Percentiles rank a stretch among this genome's conserved stretches.
These are phyloP conservation scores for Tetragnatha versicolor DNA, from an alignment of 1,140 invertebrate species.

Conservation along the genomic window DNA sequence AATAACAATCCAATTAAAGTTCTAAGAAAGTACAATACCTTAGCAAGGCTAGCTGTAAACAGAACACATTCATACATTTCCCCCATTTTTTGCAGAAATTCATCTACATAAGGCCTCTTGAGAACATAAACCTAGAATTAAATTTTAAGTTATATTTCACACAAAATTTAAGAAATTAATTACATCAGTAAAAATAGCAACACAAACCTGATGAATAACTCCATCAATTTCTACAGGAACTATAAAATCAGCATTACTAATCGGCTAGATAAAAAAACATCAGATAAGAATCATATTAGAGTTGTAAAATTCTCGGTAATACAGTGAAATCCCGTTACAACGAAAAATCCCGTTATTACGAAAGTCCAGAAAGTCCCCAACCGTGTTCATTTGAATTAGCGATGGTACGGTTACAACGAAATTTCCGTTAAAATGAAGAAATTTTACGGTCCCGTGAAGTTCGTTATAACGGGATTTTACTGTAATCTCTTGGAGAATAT, in stretches of 20 bases:
- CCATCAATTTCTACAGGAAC: conserved; percentile 99
- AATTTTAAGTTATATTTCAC: not conserved
- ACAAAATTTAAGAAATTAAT: not conserved
- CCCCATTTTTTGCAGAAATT: conserved; percentile 97
- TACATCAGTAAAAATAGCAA: conserved; percentile 7
- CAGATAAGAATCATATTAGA: no score
- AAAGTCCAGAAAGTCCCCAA: no score
- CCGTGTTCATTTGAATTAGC: no score
- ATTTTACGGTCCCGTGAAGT: no score
- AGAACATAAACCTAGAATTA: conserved; percentile 85
- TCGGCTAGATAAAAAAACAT: conserved; percentile 76
- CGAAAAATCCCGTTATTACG: no score
- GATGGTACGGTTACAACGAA: no score
- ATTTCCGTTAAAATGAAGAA: no score
- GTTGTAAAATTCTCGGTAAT: not conserved
- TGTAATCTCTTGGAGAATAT: no score
- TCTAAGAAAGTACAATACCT: conserved; percentile 66
- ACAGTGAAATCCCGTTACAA: no score
- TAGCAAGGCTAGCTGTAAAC: conserved; percentile 98
- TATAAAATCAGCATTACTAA: conserved; percentile 99
- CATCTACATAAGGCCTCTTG: conserved; percentile 98
- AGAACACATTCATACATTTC: conserved; percentile 99
- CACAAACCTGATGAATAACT: conserved; percentile 85
- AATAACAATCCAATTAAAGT: not conserved
- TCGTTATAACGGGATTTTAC: no score